Evolutionary conservation across 2,113 vertebrate species (phyloP).

Genomic region (cat (Felis catus)): DNA sequence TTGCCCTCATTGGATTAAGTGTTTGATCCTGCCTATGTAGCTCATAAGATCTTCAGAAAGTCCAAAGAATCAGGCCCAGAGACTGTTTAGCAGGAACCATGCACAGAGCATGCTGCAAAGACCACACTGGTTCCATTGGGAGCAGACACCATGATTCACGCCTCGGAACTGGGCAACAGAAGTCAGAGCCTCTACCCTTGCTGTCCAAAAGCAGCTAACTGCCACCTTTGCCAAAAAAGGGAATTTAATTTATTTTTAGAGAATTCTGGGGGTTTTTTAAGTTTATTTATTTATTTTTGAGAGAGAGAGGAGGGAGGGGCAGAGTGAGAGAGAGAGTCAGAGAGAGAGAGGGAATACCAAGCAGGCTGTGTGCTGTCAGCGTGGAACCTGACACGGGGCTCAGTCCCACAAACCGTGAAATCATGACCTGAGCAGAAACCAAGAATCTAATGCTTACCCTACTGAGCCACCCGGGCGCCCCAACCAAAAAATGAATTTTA

Average conservation of each 20-base stretch:
- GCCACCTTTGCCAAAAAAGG: neutral
- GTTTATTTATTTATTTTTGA: too few relatives aligned
- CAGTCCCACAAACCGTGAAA: too few relatives aligned
- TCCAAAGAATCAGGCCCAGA: neutral
- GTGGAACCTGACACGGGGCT: too few relatives aligned
- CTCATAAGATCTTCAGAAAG: neutral
- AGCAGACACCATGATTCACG: neutral
- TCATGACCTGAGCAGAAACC: too few relatives aligned
- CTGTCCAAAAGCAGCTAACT: neutral
- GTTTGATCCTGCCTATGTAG: neutral
- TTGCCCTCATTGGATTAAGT: neutral
- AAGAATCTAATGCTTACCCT: too few relatives aligned
- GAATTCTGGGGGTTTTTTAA: too few relatives aligned
- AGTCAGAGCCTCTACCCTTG: neutral
- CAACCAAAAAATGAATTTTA: neutral
- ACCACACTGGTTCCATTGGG: neutral
- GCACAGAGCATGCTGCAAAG: neutral
- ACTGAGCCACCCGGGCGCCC: too few relatives aligned
- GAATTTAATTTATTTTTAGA: neutral
- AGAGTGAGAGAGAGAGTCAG: too few relatives aligned
- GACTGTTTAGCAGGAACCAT: neutral
- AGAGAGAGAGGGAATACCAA: too few relatives aligned
- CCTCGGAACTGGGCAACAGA: neutral
- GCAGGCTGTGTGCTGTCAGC: too few relatives aligned
- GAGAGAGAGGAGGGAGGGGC: too few relatives aligned